Conservation (phyloP, 2,888 invertebrate genomes). For the Neoitamus cyanurus region DNA sequence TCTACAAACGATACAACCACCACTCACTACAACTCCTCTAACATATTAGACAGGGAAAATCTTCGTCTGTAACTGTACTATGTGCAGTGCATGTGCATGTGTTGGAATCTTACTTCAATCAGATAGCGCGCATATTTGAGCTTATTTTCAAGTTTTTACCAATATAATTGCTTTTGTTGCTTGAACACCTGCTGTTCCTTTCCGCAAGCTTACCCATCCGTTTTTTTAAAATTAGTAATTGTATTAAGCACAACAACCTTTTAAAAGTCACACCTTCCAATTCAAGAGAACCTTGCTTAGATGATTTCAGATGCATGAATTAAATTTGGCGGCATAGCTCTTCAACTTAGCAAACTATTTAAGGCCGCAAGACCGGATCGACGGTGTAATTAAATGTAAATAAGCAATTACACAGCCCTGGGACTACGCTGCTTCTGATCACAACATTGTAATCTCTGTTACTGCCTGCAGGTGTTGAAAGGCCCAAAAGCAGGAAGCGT, state of each 20-base stretch:
- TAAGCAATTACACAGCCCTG: background rate
- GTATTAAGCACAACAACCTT: background rate
- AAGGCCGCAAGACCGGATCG: background rate
- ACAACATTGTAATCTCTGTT: background rate
- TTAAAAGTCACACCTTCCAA: background rate
- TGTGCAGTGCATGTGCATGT: too few species aligned
- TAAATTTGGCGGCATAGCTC: background rate
- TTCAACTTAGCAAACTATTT: background rate
- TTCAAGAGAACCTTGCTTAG: background rate
- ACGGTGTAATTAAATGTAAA: background rate
- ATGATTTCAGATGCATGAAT: background rate
- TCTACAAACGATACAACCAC: too few species aligned
- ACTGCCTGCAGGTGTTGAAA: background rate
- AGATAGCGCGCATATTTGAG: too few species aligned
- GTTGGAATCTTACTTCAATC: too few species aligned
- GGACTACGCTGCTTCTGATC: background rate
- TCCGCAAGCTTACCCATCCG: background rate
- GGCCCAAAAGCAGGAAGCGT: background rate
- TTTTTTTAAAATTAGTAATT: too few species aligned
- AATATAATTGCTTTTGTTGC: too few species aligned
- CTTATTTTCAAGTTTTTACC: too few species aligned
- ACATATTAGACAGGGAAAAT: too few species aligned
- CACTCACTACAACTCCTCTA: too few species aligned
- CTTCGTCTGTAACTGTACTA: too few species aligned
- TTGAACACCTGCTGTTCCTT: too few species aligned